Conservation (phyloP, 2,888 invertebrate species). For the Lasiommata megera region DNA sequence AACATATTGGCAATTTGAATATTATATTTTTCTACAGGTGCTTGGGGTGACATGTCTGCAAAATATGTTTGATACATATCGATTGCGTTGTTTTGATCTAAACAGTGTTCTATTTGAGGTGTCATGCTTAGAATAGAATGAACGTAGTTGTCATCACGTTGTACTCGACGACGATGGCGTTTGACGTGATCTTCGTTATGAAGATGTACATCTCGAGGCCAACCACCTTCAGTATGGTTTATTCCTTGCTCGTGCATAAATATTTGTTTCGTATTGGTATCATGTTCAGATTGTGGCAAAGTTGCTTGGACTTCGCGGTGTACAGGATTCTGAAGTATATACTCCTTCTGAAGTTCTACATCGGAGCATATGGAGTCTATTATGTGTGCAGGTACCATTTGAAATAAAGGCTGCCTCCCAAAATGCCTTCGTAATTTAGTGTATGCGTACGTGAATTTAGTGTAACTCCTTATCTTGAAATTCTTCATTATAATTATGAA, state of each 20-base stretch:
- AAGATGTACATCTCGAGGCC: constrained; percentile 88
- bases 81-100: constrained; percentile 89
- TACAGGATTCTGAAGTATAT: constrained; percentile 76
- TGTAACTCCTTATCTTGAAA: constrained; percentile 47
- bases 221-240: constrained; percentile 90
- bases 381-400: constrained; percentile 60
- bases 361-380: constrained; percentile 67
- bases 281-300: constrained; percentile 67
- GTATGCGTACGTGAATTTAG: constrained; percentile 65
- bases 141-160: constrained; percentile 89
- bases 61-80: constrained; percentile 91
- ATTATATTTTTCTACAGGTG: constrained; percentile 79
- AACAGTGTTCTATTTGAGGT: constrained; percentile 83
- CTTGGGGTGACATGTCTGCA: constrained; percentile 68
- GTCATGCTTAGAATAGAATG: constrained; percentile 81
- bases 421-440: constrained; percentile 72
- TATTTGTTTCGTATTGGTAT: constrained; percentile 83
- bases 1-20: constrained; percentile 85
- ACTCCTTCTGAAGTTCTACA: constrained; percentile 59
- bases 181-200: constrained; percentile 85
- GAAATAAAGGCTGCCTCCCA: constrained; percentile 75
- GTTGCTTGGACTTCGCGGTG: constrained; percentile 71
- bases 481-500: constrained; percentile 18
- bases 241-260: constrained; percentile 83
- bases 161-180: constrained; percentile 88